Percentiles rank a stretch among this genome's conserved stretches.
Conservation (phyloP, 2,797 vertebrate species). For the Momotus momota region DNA sequence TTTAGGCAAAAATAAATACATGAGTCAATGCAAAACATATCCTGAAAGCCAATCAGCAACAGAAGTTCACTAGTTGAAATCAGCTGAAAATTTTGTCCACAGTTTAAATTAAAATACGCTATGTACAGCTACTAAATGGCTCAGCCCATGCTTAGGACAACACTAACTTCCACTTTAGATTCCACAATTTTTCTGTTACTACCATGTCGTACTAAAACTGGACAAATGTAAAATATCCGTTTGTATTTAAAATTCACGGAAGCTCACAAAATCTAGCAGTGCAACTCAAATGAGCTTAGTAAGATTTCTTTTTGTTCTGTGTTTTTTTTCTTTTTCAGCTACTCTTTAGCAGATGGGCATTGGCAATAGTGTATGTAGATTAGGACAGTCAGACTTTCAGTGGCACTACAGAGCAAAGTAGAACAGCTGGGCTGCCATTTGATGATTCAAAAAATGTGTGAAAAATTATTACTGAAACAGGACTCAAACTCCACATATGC, state of each 20-base stretch:
- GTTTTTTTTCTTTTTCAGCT: background rate
- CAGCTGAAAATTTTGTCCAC: background rate
- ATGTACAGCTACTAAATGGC: background rate
- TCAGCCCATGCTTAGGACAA: background rate
- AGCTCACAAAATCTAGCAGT: background rate
- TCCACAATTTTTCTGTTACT: background rate
- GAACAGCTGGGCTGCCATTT: slow-evolving; percentile 57
- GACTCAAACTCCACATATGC: slow-evolving; percentile 4
- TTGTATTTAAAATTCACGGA: background rate
- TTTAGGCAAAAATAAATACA: background rate
- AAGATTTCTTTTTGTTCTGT: background rate
- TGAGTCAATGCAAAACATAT: background rate
- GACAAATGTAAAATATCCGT: background rate
- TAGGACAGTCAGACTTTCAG: background rate
- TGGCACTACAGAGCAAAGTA: background rate
- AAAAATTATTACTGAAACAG: slow-evolving; percentile 40
- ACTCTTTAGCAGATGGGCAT: slow-evolving; percentile 13
- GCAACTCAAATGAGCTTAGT: background rate
- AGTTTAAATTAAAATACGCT: background rate
- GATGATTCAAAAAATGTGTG: slow-evolving; percentile 22
- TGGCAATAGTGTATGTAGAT: background rate
- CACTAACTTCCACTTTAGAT: background rate
- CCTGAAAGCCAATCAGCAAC: background rate
- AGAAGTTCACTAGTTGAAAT: background rate
- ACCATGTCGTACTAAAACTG: background rate